These are phyloP conservation scores for Ceratotherium simum DNA, from an alignment of 2,113 vertebrate genomes.

Conservation along the genomic window DNA sequence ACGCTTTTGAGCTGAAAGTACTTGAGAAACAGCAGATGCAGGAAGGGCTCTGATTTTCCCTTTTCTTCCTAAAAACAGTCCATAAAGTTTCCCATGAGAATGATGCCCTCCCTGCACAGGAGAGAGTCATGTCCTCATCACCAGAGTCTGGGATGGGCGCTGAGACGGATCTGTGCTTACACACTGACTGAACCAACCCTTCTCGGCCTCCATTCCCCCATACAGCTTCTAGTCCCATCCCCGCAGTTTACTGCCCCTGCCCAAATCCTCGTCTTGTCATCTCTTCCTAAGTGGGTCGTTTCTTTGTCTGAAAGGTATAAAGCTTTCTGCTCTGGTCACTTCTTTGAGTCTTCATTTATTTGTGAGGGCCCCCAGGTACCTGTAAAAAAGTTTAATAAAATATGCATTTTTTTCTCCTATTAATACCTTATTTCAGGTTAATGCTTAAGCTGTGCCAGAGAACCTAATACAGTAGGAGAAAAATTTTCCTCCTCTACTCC, in stretches of 20 bases:
- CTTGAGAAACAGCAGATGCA: neutral
- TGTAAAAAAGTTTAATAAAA: neutral
- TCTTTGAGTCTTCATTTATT: neutral
- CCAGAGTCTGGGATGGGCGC: neutral
- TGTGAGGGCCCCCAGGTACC: neutral
- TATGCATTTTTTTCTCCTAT: neutral
- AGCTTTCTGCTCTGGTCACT: neutral
- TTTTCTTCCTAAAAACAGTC: neutral
- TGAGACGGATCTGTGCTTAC: neutral
- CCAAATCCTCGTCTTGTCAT: neutral
- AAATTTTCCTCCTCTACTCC: neutral
- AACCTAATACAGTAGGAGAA: neutral
- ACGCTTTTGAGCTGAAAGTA: neutral
- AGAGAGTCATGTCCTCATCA: neutral
- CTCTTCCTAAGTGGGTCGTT: neutral
- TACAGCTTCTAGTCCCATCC: rapidly evolving
- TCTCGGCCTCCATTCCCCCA: neutral
- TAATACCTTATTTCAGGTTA: neutral
- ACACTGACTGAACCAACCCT: neutral
- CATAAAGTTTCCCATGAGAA: neutral
- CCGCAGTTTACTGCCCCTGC: neutral
- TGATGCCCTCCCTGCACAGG: neutral
- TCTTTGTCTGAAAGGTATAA: neutral
- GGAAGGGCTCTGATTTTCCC: neutral
- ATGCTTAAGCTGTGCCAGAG: neutral